Base-by-base conservation (phyloP, 2,113 vertebrate species). In the Canis aureus region DNA sequence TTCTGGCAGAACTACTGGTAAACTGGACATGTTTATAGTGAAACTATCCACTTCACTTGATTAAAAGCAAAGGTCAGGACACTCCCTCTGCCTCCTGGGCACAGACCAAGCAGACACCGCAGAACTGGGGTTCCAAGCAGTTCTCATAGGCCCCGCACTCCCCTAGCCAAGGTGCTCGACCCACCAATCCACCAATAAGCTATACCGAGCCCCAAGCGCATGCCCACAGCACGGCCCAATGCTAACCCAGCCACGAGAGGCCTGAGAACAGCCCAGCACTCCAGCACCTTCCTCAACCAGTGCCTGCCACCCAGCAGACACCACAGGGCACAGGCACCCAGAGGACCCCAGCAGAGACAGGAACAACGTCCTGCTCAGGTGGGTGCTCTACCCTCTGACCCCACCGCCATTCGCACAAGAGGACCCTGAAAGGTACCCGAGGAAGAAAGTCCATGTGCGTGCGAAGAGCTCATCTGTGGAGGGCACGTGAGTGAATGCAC, bases 351-450 rank as follows among this genome's bases (percentile, higher is more conserved):
- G 11, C 4, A 3, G 32, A 51, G 2, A 59, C 82, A 38, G 38
- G 8, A 93, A 16, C 7, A 43, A 55, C 1, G 64, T 7, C 43
- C 43, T 43, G 43, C 43, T 43, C 43, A 43, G 43, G 43, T 43
- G 43, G 43, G 43, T 43, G 43, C 43, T 43, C 43, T 43, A 43
- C 43, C 11, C 35, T 9, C 11, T 15, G 6, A 2, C 5, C 27
- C 13, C 13, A 6, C 2, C 2, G 15, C 19, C 35, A 2, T 13
- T n/a, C 9, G 4, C 0, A 9, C 38, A 32, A 1, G 9, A 32
- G 8, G 7, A n/a, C 32, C 35, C 74, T 17, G 29, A 85, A 62
- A 22, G 53, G 19, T 35, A n/a, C 20, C 1, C 9, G 20, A 90
- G 55, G 59, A 60, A 74, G 17, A 23, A 8, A 29, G 15, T 4